phyloP scores from a whole-genome alignment of 2,888 invertebrate species.

The Eulithis testata region DNA sequence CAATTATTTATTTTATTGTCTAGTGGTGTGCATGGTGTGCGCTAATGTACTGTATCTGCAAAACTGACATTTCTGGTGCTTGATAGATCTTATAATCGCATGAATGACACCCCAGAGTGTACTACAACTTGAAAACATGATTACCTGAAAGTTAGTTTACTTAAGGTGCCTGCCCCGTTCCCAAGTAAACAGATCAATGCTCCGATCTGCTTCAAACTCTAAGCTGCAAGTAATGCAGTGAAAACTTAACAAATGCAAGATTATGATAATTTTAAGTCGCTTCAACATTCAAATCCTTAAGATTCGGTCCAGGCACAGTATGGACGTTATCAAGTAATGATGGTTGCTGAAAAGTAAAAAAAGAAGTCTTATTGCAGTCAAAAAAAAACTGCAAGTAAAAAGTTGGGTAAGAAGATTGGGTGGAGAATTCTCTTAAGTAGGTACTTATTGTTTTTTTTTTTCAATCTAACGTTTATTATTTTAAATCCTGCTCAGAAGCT shows the following conservation, averaged over 20 bases:
- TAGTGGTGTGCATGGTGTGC: no score
- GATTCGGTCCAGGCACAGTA: constrained; percentile 40
- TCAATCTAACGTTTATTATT: no score
- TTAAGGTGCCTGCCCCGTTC: constrained; percentile 7
- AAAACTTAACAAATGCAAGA: constrained; percentile 77
- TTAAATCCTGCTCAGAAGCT: no score
- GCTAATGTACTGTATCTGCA: no score
- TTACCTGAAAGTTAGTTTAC: not conserved
- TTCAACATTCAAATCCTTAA: constrained; percentile 72
- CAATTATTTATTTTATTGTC: no score
- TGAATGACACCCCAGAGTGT: not conserved
- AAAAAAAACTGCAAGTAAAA: no score
- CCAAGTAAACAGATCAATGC: constrained; percentile 47
- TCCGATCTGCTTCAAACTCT: constrained; percentile 47
- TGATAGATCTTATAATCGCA: not conserved
- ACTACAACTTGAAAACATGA: not conserved
- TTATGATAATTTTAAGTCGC: constrained; percentile 78
- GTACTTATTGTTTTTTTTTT: no score
- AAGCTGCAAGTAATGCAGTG: constrained; percentile 70
- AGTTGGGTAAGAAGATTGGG: no score
- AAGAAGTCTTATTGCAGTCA: no score
- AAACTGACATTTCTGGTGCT: not conserved
- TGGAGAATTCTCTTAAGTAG: no score
- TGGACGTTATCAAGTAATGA: constrained; percentile 6
- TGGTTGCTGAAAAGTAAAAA: not conserved